Evolutionary conservation across 2,888 invertebrate species (phyloP).

Genomic region (Hydrotaea diabolus): DNA sequence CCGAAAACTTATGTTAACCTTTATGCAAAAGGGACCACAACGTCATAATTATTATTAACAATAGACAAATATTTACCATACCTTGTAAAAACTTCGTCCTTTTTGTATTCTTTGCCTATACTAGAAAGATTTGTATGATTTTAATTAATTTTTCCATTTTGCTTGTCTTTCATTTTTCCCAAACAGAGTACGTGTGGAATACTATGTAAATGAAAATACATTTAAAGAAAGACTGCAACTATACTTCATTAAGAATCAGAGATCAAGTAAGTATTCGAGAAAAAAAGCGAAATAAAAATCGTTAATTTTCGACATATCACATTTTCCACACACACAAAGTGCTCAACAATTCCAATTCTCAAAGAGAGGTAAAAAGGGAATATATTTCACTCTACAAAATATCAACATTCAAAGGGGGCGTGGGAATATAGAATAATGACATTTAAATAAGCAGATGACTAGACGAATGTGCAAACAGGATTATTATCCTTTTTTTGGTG

Average conservation of each 20-base stretch:
- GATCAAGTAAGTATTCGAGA: conserved; percentile 93
- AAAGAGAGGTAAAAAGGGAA: not conserved
- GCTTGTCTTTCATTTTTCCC: conserved; percentile 5
- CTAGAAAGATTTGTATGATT: conserved; percentile 5
- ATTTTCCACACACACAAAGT: not conserved
- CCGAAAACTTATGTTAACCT: no score
- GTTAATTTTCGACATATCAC: not conserved
- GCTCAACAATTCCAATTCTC: not conserved
- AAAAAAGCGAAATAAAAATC: no score
- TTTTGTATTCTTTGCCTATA: not conserved
- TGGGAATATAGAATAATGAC: no score
- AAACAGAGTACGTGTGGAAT: conserved; percentile 98
- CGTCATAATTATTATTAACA: not conserved
- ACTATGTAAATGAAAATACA: conserved; percentile 99
- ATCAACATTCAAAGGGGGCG: not conserved
- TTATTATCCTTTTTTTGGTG: not conserved
- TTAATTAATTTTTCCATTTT: conserved; percentile 44
- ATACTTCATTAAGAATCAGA: conserved; percentile 99
- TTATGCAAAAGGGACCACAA: not conserved
- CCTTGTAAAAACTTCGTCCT: not conserved
- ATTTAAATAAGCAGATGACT: not conserved
- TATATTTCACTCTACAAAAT: not conserved
- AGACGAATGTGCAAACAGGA: not conserved
- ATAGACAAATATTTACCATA: conserved; percentile 22
- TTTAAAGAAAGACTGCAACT: conserved; percentile 99